phyloP scores from a whole-genome alignment of 1,140 invertebrate species.

The Drosophila sulfurigaster region DNA sequence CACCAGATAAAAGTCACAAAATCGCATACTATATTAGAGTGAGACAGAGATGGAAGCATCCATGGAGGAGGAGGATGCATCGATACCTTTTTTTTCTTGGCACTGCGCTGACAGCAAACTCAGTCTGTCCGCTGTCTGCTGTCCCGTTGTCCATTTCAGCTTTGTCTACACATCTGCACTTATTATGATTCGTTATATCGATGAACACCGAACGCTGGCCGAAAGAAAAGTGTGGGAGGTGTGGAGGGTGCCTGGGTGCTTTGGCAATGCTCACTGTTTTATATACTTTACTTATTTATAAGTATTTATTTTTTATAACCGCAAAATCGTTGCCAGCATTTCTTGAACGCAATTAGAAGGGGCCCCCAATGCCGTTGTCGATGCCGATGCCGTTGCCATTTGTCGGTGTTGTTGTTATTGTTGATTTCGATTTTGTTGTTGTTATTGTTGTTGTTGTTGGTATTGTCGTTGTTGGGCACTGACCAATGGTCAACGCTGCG shows the following conservation, averaged over 20 bases:
- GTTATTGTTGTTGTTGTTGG: conserved; percentile 2
- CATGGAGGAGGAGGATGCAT: conserved; percentile 30
- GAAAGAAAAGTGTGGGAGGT: not conserved
- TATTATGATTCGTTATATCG: conserved; percentile 50
- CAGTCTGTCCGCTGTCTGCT: conserved; percentile 35
- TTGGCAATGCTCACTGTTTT: conserved; percentile 43
- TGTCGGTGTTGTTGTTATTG: conserved; percentile 16
- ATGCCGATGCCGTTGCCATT: not conserved
- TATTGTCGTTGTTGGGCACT: conserved; percentile 23
- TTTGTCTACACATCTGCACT: conserved; percentile 57
- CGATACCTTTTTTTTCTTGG: conserved; percentile 28
- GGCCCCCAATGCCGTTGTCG: conserved; percentile 50
- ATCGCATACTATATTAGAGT: conserved; percentile 22
- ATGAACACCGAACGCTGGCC: conserved; percentile 3
- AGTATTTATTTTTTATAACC: conserved; percentile 57
- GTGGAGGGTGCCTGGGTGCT: conserved; percentile 1
- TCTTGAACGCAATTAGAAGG: conserved; percentile 77
- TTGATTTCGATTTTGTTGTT: not conserved
- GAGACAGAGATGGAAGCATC: conserved; percentile 36
- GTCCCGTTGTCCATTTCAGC: conserved; percentile 42
- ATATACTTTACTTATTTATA: conserved; percentile 54
- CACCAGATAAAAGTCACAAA: conserved; percentile 48
- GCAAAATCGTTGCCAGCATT: conserved; percentile 66
- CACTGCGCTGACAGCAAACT: conserved; percentile 53
- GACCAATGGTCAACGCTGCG: conserved; percentile 45